Base-by-base conservation (phyloP, 2,113 vertebrate genomes). In the Pelecanus crispus region DNA sequence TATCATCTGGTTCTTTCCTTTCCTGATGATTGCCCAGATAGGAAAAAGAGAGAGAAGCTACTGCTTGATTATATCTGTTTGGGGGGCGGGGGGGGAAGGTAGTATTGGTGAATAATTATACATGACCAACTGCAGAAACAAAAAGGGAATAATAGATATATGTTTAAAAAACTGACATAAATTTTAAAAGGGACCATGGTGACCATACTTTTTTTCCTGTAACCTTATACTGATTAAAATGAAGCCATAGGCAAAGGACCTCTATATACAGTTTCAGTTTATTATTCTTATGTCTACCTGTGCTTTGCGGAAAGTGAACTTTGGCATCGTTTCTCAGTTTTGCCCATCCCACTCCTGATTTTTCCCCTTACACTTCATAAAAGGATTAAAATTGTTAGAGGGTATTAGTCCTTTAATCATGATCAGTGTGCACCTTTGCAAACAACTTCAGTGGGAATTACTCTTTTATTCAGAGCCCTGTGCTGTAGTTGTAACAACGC, bases 371-470 rank as follows among this genome's bases (percentile, higher is more conserved):
- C 1, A 5, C 32, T 80, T 96, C 87, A 95, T 65, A 85, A 88
- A 91, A 91, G 36, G 61, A 94, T 87, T 81, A 65, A 85, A 88
- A 90, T 61, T 67, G 22, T 93, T 96, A 52, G 49, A 73, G 38
- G 32, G 58, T 36, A 61, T 94, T 93, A 91, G 74, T 75, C n/a
- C 56, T 96, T 96, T 97, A 96, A 94, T 96, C 91, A 94, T 17
- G 11, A 90, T 85, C 56, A 82, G 56, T 19, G 87, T 5, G 5
- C 70, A 95, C 36, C 74, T 96, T 93, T 90, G 45, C 90, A 94
- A 92, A 94, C 84, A 90, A 50, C 78, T 95, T 91, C 36, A 90
- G 74, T 90, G 58, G 84, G 78, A 94, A 75, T 90, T 77, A 32
- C 24, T 89, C 66, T 88, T 92, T 94, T 82, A 82, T 87, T 90